Evolutionary conservation across 2,113 vertebrate genomes (phyloP).

Genomic region (Zosterops hypoxanthus): DNA sequence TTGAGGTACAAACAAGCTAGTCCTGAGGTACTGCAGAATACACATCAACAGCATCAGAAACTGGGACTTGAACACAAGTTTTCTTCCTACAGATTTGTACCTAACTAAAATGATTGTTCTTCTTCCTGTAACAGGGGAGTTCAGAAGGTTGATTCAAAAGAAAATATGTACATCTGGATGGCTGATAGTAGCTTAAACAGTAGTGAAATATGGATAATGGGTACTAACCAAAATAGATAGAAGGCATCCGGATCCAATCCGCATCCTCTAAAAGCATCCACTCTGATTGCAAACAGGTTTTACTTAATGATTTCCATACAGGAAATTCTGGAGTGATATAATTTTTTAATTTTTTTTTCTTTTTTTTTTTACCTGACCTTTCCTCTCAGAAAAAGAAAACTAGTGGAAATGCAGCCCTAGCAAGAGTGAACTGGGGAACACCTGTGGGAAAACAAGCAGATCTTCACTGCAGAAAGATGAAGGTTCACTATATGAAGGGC

Average conservation of each 20-base stretch:
- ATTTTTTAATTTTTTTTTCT: background rate
- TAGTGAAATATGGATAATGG: background rate
- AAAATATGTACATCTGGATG: background rate
- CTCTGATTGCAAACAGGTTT: background rate
- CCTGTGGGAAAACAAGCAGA: background rate
- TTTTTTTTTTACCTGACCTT: background rate
- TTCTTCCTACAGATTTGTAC: background rate
- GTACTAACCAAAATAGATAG: background rate
- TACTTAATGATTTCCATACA: background rate
- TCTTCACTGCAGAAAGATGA: background rate
- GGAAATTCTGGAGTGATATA: background rate
- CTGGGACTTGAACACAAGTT: background rate
- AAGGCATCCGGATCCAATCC: background rate
- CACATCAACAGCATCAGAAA: background rate
- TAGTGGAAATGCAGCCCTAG: background rate
- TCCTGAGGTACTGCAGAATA: background rate
- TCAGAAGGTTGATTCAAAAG: background rate
- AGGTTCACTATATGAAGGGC: background rate
- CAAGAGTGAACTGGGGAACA: background rate
- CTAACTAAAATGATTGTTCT: background rate
- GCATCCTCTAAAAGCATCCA: background rate
- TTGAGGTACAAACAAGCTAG: background rate
- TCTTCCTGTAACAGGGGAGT: background rate
- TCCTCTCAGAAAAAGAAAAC: background rate
- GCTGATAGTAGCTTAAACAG: background rate